Conservation (phyloP, 2,797 vertebrate species). For the Prunella strophiata region DNA sequence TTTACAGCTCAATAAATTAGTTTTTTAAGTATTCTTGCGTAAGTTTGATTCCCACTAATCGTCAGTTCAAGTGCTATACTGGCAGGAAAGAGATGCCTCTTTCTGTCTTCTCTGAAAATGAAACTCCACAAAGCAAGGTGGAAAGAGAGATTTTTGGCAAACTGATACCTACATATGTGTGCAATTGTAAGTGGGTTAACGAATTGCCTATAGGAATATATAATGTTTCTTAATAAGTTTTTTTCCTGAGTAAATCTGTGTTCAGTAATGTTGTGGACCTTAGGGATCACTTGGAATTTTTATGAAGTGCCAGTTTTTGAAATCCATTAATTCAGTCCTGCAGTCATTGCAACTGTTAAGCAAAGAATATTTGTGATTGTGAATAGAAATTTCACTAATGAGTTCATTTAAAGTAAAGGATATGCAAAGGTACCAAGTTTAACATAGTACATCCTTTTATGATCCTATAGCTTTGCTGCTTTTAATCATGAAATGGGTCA, state of each 20-base stretch:
- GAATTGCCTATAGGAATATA: not conserved
- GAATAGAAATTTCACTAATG: conserved; percentile 8
- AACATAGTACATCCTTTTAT: not conserved
- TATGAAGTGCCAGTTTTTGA: not conserved
- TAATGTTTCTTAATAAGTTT: not conserved
- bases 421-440: not conserved
- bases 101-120: conserved; percentile 16
- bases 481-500: conserved; percentile 11
- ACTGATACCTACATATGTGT: not conserved
- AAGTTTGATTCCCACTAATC: conserved; percentile 43
- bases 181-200: conserved; percentile 17
- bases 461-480: not conserved
- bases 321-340: not conserved
- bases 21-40: conserved; percentile 41
- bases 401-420: not conserved
- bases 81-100: conserved; percentile 18
- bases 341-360: not conserved
- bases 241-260: not conserved
- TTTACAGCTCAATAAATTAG: conserved; percentile 53
- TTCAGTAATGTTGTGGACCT: not conserved
- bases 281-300: not conserved
- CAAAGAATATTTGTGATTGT: conserved; percentile 10
- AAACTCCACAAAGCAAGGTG: conserved; percentile 11
- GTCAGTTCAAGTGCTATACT: not conserved
- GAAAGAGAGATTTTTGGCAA: conserved; percentile 13